Evolutionary conservation across 2,113 vertebrate species (phyloP), one percentile per base, ranked within the genome.

Genomic region (Genyomyrus donnyi): DNA sequence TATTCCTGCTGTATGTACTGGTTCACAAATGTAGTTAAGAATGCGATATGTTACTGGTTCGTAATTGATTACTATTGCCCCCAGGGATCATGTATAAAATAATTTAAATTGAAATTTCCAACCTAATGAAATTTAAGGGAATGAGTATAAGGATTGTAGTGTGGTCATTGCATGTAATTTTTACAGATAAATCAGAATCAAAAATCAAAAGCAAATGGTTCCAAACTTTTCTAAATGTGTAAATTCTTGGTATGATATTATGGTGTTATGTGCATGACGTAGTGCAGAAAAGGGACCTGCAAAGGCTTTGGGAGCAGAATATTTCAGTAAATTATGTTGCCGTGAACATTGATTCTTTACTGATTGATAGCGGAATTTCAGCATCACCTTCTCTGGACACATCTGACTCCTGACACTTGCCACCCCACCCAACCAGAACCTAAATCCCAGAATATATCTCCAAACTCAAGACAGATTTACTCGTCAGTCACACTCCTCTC

Each of bases 401-500:
- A 85, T 49, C 19, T 50, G 24, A 49, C 84, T 3, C 84, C 8
- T 17, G 56, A 58, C 9, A 66, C 31, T n/a, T 46, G 42, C 15
- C 42, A 19, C 4, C 77, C 48, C 24, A 13, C 35, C 17, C 56
- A 35, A 31, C 80, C 19, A 17, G 46, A 27, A 74, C 46, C 13
- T 56, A 58, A 70, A 80, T 42, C 24, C 42, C 3, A 0, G n/a
- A 35, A 35, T 86, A 66, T 87, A 53, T 80, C 84, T 80, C 66
- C 21, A 5, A 52, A 27, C 1, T 49, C 85, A 11, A 62, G 49
- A 53, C 31, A 88, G 89, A 88, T 10, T 52, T 49, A 45, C 84
- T 46, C 62, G 42, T 90, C 85, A 90, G 85, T 53, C 62, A 74
- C 62, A 39, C 58, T 52, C 17, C 11, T 46, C 85, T 90, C 89